These are phyloP conservation scores for Epirrita christyi DNA, from an alignment of 2,888 invertebrate genomes.

Conservation along the genomic window DNA sequence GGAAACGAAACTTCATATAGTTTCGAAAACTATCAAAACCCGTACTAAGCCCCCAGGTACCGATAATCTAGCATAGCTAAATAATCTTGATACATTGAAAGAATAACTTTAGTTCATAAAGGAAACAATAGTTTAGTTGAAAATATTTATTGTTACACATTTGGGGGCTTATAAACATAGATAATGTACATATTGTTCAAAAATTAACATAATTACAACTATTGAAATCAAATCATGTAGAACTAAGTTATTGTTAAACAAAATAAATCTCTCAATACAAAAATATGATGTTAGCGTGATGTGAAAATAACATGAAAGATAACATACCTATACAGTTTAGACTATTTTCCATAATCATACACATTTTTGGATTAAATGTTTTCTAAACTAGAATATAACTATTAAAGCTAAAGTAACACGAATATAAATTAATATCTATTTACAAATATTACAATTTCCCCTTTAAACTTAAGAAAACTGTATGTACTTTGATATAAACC, in stretches of 20 bases:
- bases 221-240: slow-evolving; percentile 37
- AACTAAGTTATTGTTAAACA: slow-evolving; percentile 32
- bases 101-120: slow-evolving; percentile 5
- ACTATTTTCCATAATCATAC: slow-evolving; percentile 56
- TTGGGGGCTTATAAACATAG: slow-evolving; percentile 64
- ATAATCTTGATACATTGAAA: too few species aligned
- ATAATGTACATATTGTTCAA: slow-evolving; percentile 64
- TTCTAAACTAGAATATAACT: slow-evolving; percentile 69
- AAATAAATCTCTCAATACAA: slow-evolving; percentile 37
- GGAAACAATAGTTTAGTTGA: slow-evolving; percentile 46
- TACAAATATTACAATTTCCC: slow-evolving; percentile 77
- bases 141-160: slow-evolving; percentile 77
- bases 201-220: slow-evolving; percentile 37
- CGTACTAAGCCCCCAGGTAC: too few species aligned
- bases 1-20: too few species aligned
- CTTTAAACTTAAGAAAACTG: slow-evolving; percentile 28
- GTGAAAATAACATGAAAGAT: slow-evolving; percentile 47
- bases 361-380: slow-evolving; percentile 73
- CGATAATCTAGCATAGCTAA: too few species aligned
- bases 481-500: slow-evolving; percentile 31
- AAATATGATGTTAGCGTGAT: slow-evolving; percentile 47
- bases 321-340: slow-evolving; percentile 44
- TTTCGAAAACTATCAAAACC: too few species aligned
- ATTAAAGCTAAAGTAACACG: slow-evolving; percentile 81
- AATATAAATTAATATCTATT: slow-evolving; percentile 78